Evolutionary conservation across 1,140 invertebrate genomes (phyloP).

Genomic region (Caenorhabditis inopinata): DNA sequence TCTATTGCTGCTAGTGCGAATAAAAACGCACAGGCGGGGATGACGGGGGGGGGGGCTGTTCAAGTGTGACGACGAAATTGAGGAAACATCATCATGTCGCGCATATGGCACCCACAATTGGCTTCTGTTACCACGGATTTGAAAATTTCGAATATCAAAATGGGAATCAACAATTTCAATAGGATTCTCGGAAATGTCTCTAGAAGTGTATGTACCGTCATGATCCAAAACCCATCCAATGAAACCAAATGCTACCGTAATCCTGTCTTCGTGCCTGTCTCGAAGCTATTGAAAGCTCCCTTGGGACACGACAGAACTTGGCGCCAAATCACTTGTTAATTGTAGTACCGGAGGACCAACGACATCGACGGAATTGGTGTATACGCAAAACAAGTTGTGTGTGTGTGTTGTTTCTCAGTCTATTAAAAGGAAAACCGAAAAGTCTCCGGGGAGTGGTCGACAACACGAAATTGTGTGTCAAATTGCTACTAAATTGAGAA

Average conservation of each 20-base stretch:
- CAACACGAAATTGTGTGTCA: constrained; percentile 6
- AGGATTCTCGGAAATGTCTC: too few species aligned
- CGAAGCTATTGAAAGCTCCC: not conserved
- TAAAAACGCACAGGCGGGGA: not conserved
- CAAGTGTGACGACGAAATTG: not conserved
- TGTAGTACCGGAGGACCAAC: not conserved
- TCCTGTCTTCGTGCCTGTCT: not conserved
- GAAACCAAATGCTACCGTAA: not conserved
- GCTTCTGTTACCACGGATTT: not conserved
- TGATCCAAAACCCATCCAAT: too few species aligned
- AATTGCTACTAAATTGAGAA: constrained; percentile 3
- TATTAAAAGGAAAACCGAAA: not conserved
- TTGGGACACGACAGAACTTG: not conserved
- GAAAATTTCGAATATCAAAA: not conserved
- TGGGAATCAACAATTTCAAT: not conserved
- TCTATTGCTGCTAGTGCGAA: not conserved
- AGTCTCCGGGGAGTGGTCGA: not conserved
- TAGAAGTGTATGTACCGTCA: too few species aligned
- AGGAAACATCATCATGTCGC: not conserved
- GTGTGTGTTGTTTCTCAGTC: constrained; percentile 15
- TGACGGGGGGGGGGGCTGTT: not conserved
- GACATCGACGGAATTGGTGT: not conserved
- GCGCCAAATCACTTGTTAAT: constrained; percentile 32
- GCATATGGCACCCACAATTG: not conserved
- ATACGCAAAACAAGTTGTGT: not conserved